These are phyloP conservation scores for Hirundo rustica DNA, from an alignment of 2,797 vertebrate genomes.

Conservation along the genomic window DNA sequence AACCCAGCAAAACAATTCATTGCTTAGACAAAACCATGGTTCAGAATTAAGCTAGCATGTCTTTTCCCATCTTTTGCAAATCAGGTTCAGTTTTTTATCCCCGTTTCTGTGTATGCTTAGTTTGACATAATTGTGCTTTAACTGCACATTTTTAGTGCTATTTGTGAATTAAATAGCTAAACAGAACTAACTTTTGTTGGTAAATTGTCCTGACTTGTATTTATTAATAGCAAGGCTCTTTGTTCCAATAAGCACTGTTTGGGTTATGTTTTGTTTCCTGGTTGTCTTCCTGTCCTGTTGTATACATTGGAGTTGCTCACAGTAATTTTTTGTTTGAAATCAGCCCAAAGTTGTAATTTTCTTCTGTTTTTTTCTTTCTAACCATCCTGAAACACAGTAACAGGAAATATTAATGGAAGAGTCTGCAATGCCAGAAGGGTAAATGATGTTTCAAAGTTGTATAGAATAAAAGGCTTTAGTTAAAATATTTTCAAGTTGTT, in stretches of 20 bases:
- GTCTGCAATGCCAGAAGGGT: constrained; percentile 74
- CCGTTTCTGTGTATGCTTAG: constrained; percentile 38
- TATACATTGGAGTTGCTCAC: background rate
- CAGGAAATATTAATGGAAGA: constrained; percentile 57
- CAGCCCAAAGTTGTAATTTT: constrained; percentile 56
- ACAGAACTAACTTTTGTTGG: background rate
- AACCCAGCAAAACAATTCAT: background rate
- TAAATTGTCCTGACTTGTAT: constrained; percentile 43
- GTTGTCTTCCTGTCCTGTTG: constrained; percentile 13
- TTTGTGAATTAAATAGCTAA: constrained; percentile 53
- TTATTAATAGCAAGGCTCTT: constrained; percentile 42
- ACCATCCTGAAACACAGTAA: constrained; percentile 54
- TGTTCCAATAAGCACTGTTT: constrained; percentile 1
- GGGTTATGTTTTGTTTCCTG: background rate
- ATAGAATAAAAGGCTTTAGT: constrained; percentile 83
- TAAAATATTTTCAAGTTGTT: constrained; percentile 62
- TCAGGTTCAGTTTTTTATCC: constrained; percentile 36
- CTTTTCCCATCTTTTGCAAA: background rate
- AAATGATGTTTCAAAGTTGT: constrained; percentile 77
- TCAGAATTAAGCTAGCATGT: background rate
- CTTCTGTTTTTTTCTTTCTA: background rate
- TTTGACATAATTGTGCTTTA: constrained; percentile 43
- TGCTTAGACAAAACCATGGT: background rate
- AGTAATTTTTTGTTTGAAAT: constrained; percentile 13
- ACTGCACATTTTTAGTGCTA: constrained; percentile 60